Evolutionary conservation across 92 coral and sea anemone genomes (phyloP), one percentile per base, ranked within the genome.

Genomic region (Paragorgia papillata): DNA sequence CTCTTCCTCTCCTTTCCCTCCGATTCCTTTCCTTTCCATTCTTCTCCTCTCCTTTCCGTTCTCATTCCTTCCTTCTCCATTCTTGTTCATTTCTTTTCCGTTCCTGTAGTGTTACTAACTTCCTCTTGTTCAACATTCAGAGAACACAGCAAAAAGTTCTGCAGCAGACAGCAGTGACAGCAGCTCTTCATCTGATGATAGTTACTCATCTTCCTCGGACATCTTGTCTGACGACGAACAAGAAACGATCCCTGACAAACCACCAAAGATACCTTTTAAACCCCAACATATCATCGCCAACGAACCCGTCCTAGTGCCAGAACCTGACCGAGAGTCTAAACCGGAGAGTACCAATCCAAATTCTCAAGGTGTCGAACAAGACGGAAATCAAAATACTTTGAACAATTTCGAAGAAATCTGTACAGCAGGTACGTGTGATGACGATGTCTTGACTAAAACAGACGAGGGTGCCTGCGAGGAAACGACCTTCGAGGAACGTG

Each of bases 151-250:
- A 6, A 46, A 46, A 9, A 46, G 53, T 15, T n/a, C 53, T 15
- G 2, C 9, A 15, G 53, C n/a, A 15, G 75, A 46, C 55, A 68
- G 75, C 59, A 68, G 75, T 68, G 63, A 71, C 19, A 28, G 27
- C 19, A 2, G 7, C 27, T 44, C 39, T 46, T 68, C 73, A 10
- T 66, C 75, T 2, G 75, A 68, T 33, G 50, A 49, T n/a, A 19
- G 27, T 8, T 12, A 17, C 8, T 49, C 64, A 0, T 71, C 78
- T 17, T 9, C 2, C 2, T 46, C 53, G n/a, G 53, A 9, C 2
- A 4, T 12, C 6, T 6, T 15, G 53, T 46, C 53, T 9, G 78
- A 71, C 35, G 40, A 51, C 61, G 76, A 69, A 1, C 24, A 43
- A 4, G 73, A 66, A 62, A 9, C 10, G 13, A n/a, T n/a, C n/a